Evolutionary conservation across 2,888 invertebrate genomes (phyloP).

Genomic region (Epicampocera succincta): DNA sequence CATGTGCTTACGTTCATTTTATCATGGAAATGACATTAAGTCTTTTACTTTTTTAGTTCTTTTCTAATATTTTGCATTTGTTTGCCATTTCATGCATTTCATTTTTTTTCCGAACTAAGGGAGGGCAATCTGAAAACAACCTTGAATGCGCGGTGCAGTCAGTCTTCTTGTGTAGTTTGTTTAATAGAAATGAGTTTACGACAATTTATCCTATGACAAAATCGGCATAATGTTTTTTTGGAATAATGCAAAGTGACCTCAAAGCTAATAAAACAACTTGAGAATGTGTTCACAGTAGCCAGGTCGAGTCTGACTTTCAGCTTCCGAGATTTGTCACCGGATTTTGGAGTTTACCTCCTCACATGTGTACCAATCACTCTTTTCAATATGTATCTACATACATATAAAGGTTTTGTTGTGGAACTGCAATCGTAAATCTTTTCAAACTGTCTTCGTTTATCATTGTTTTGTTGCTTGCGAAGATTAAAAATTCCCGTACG

Average conservation of each 20-base stretch:
- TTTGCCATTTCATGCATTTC: constrained; percentile 50
- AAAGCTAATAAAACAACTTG: too few species aligned
- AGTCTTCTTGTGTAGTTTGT: neutral
- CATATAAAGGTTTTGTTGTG: too few species aligned
- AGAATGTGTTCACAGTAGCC: too few species aligned
- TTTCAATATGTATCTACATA: too few species aligned
- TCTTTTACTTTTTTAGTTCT: constrained; percentile 29
- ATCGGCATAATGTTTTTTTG: too few species aligned
- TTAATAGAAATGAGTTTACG: too few species aligned
- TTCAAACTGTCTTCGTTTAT: neutral
- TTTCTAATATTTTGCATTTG: constrained; percentile 37
- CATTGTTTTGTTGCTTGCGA: neutral
- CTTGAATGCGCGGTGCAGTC: neutral
- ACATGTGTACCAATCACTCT: too few species aligned
- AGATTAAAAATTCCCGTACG: constrained; percentile 2
- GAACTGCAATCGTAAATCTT: neutral
- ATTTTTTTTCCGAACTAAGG: neutral
- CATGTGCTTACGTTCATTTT: constrained; percentile 35
- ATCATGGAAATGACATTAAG: constrained; percentile 65
- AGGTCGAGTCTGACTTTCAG: too few species aligned
- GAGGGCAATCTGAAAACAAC: constrained; percentile 4
- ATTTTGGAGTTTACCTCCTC: too few species aligned
- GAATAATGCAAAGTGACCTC: too few species aligned
- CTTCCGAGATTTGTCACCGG: too few species aligned
- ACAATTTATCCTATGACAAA: too few species aligned